phyloP scores from a whole-genome alignment of 2,888 invertebrate genomes.

The Eupithecia dodoneata region DNA sequence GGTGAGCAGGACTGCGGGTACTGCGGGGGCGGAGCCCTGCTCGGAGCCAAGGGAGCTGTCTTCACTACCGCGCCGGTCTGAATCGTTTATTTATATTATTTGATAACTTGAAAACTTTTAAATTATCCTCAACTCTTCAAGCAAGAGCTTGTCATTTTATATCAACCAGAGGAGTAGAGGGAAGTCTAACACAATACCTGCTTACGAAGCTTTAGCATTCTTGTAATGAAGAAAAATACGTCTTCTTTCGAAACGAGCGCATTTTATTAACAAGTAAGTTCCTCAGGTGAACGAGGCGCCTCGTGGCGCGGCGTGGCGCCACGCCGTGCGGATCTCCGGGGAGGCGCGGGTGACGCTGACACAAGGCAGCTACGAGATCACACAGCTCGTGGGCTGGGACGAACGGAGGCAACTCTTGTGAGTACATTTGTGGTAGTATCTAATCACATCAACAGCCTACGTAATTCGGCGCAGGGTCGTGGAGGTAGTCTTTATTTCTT shows the following conservation, averaged over 20 bases:
- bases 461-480: no score
- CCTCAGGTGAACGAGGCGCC: slow-evolving; percentile 60
- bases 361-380: slow-evolving; percentile 90
- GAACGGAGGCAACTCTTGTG: slow-evolving; percentile 87
- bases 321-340: slow-evolving; percentile 62
- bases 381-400: slow-evolving; percentile 90
- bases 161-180: no score
- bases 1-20: slow-evolving; percentile 74
- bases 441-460: not conserved
- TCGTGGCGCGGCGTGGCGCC: slow-evolving; percentile 76
- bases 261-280: not conserved
- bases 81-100: not conserved
- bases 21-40: slow-evolving; percentile 75
- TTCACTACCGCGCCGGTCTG: slow-evolving; percentile 81
- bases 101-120: no score
- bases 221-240: no score
- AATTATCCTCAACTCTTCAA: no score
- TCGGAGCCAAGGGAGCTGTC: slow-evolving; percentile 66
- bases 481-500: no score
- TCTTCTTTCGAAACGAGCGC: no score
- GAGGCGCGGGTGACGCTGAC: slow-evolving; percentile 82
- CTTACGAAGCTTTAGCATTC: no score
- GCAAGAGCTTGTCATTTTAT: no score
- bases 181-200: no score
- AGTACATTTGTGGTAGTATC: slow-evolving; percentile 56